Conservation (phyloP, 2,888 invertebrate genomes). For the Nasonovia ribisnigri region DNA sequence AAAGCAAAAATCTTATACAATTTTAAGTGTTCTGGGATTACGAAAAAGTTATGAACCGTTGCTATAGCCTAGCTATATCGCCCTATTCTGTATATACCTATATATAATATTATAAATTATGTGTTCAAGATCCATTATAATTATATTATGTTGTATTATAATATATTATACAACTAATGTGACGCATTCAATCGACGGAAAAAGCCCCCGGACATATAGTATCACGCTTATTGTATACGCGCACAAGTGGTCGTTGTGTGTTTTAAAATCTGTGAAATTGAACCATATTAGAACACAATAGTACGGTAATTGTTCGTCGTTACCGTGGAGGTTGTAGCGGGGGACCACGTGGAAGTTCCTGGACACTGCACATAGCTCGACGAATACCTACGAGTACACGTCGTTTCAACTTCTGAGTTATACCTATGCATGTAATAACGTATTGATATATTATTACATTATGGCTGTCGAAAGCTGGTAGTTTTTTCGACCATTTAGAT, state of each 20-base stretch:
- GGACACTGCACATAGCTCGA: not conserved
- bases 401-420: not conserved
- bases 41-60: too few relatives aligned
- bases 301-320: constrained; percentile 48
- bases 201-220: not conserved
- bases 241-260: constrained; percentile 11
- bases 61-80: too few relatives aligned
- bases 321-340: not conserved
- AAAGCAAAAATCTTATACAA: too few relatives aligned
- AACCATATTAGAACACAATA: constrained; percentile 56
- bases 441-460: too few relatives aligned
- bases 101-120: too few relatives aligned
- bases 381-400: not conserved
- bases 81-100: too few relatives aligned
- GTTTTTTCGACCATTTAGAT: too few relatives aligned
- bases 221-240: not conserved
- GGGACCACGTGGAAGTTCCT: constrained; percentile 38
- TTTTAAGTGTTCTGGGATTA: too few relatives aligned
- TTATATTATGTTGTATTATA: too few relatives aligned
- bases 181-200: not conserved
- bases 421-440: too few relatives aligned
- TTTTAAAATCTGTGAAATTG: constrained; percentile 58
- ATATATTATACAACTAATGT: not conserved
- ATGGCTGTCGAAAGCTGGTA: too few relatives aligned
- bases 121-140: not conserved